Evolutionary conservation across 2,888 invertebrate genomes (phyloP), one percentile per base, ranked within the genome.

Genomic region (Entomobrya multifasciata): DNA sequence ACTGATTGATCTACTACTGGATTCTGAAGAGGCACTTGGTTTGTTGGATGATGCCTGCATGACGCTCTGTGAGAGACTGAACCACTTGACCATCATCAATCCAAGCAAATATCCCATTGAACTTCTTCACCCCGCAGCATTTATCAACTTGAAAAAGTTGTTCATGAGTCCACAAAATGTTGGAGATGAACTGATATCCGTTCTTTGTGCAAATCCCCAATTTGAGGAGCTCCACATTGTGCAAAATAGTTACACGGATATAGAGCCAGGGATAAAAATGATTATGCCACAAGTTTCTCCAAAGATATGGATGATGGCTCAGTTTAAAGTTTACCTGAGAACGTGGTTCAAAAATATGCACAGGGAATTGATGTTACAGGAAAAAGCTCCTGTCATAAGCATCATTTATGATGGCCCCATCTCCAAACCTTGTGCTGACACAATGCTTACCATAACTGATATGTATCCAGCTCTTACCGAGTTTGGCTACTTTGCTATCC

Each of bases 111-210:
- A 93, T 5, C 94, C 94, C 67, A 96, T 95, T 91, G 95, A 95
- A 41, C 93, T 97, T 22, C 93, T 96, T 87, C 96, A 96, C 91
- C 94, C 95, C 30, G 96, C 96, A 0, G 94, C 96, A 36, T 96
- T 97, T 92, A 92, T 96, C 27, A 95, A 96, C 92, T 93, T 97
- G 81, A 93, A 78, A 17, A 74, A 89, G 27, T 76, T 90, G 1
- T 87, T 87, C 85, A 88, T 90, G 10, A 89, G 95, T 89, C 95
- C 95, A 2, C 95, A 96, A 93, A 96, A 96, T 92, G 93, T 97
- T 70, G 95, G 95, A 62, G 95, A 95, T 87, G 96, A 96, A 92
- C 93, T 95, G 0, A 92, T 96, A 22, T 93, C 95, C 88, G 92
- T 96, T 65, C 92, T 96, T 57, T 95, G 95, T n/a, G 94, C 95